A percentile compares a stretch with the other conserved stretches of the same genome.
These are phyloP conservation scores for Pampus argenteus DNA, from an alignment of 2,797 vertebrate genomes.

Conservation along the genomic window DNA sequence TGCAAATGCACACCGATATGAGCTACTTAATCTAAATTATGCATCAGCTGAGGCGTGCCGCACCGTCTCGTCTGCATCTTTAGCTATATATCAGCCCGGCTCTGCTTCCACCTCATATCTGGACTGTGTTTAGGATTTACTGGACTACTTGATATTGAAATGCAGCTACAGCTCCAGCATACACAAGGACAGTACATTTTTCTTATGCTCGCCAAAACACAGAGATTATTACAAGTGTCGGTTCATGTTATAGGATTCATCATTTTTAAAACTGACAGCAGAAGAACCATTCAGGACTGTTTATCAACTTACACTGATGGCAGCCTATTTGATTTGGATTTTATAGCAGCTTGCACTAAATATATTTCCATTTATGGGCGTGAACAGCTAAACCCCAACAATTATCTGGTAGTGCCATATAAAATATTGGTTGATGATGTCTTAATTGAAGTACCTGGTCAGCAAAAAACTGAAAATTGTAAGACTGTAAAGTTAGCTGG, in stretches of 20 bases:
- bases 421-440: too few relatives aligned
- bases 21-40: slow-evolving; percentile 6
- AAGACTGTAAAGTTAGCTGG: too few relatives aligned
- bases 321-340: slow-evolving; percentile 23
- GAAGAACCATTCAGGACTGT: background rate
- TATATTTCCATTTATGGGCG: background rate
- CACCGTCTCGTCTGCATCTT: background rate
- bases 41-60: slow-evolving; percentile 18
- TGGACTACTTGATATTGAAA: slow-evolving; percentile 3
- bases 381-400: too few relatives aligned
- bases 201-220: background rate
- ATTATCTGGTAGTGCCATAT: too few relatives aligned
- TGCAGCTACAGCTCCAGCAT: background rate
- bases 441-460: too few relatives aligned
- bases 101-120: slow-evolving; percentile 2
- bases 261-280: slow-evolving; percentile 10
- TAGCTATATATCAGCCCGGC: background rate
- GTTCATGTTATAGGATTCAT: slow-evolving; percentile 15
- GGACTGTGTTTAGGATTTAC: slow-evolving; percentile 16
- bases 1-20: background rate
- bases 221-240: background rate
- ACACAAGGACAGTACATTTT: background rate
- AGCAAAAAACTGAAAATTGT: too few relatives aligned
- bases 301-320: background rate
- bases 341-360: background rate